Conservation (phyloP, 2,888 invertebrate species). For the Charanyca ferruginea region DNA sequence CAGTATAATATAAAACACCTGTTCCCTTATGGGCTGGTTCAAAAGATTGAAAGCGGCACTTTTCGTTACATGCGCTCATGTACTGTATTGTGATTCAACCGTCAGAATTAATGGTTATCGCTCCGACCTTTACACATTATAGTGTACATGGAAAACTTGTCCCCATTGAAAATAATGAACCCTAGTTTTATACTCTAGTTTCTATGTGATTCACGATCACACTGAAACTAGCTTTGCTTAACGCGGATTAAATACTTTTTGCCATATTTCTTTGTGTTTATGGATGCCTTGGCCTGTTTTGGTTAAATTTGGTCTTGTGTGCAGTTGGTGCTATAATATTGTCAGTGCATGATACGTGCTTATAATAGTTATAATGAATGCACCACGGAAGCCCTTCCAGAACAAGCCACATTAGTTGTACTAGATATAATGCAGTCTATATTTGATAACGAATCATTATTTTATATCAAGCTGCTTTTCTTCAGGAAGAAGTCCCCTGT, state of each 20-base stretch:
- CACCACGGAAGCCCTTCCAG: constrained; percentile 51
- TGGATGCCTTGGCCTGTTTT: constrained; percentile 14
- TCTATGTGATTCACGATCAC: constrained; percentile 7
- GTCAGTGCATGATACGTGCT: constrained; percentile 54
- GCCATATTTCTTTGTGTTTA: constrained; percentile 9
- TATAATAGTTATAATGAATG: constrained; percentile 38
- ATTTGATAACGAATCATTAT: background rate
- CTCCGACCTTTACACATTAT: constrained; percentile 55
- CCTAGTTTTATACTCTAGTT: constrained; percentile 13
- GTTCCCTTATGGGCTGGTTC: constrained; percentile 35
- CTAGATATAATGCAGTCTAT: background rate
- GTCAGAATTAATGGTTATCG: constrained; percentile 72
- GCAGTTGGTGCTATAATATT: constrained; percentile 15
- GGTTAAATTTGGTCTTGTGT: constrained; percentile 31
- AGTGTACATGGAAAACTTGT: constrained; percentile 28
- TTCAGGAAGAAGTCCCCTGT: background rate
- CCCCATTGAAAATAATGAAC: constrained; percentile 12
- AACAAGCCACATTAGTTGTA: constrained; percentile 41
- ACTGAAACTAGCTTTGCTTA: background rate
- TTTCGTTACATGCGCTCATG: constrained; percentile 72
- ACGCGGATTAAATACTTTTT: background rate
- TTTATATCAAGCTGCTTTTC: background rate
- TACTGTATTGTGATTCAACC: constrained; percentile 79
- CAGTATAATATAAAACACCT: constrained; percentile 11
- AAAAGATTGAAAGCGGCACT: constrained; percentile 78